phyloP scores from a whole-genome alignment of 2,113 vertebrate species.

The Onychorhynchus coronatus region DNA sequence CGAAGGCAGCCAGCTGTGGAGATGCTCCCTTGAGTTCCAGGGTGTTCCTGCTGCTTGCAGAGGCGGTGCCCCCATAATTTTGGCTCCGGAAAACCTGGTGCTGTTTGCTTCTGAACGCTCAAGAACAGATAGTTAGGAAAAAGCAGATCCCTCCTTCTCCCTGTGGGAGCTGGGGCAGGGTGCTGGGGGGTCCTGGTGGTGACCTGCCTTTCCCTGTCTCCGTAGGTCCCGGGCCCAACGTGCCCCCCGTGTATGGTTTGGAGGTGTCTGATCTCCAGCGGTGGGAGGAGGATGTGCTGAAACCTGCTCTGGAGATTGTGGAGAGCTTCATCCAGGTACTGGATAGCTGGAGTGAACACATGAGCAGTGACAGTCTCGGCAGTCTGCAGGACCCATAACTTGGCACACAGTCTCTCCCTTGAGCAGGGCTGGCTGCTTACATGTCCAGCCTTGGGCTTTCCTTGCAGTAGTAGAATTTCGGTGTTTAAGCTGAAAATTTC shows the following conservation, averaged over 20 bases:
- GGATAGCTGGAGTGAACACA: rapidly evolving
- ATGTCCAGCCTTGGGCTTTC: background rate
- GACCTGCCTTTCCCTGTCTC: background rate
- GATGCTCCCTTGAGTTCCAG: background rate
- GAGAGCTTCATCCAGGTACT: constrained; percentile 87
- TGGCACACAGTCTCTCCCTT: background rate
- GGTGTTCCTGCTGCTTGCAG: background rate
- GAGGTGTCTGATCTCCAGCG: constrained; percentile 84
- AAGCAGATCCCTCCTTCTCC: background rate
- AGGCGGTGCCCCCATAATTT: background rate
- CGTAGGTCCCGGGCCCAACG: constrained; percentile 83
- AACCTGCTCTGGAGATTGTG: constrained; percentile 88
- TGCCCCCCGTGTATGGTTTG: constrained; percentile 86
- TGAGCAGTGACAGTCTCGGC: background rate
- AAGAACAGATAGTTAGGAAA: background rate
- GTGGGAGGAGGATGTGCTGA: constrained; percentile 88
- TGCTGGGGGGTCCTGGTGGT: background rate
- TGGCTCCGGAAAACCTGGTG: background rate
- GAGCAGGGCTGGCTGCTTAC: background rate
- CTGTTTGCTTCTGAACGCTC: background rate
- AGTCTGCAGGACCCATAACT: background rate
- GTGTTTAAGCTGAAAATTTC: background rate
- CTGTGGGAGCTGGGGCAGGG: background rate
- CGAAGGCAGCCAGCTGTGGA: background rate
- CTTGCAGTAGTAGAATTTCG: background rate